These are phyloP conservation scores for Caradrina clavipalpis DNA, from an alignment of 2,888 invertebrate species.

Conservation along the genomic window DNA sequence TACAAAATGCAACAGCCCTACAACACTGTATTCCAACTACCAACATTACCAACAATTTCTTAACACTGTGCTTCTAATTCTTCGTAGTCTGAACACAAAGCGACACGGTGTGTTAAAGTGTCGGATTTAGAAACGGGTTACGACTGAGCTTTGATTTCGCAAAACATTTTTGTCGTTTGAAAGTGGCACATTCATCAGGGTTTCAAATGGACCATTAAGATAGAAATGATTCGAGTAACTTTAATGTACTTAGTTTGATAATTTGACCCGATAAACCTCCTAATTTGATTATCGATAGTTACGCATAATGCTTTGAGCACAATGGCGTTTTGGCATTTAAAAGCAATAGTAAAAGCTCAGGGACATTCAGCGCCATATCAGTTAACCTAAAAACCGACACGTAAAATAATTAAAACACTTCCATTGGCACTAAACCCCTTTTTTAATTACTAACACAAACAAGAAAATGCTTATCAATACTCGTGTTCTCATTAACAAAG, in stretches of 20 bases:
- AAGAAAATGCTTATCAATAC: constrained; percentile 57
- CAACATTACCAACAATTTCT: constrained; percentile 53
- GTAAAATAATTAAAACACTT: neutral
- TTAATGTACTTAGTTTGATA: constrained; percentile 40
- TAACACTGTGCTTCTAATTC: constrained; percentile 54
- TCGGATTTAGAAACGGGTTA: constrained; percentile 52
- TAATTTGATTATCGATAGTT: constrained; percentile 50
- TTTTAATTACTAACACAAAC: constrained; percentile 52
- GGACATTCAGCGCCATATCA: constrained; percentile 1
- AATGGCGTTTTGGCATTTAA: constrained; percentile 30
- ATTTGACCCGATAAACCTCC: constrained; percentile 45
- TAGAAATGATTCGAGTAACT: constrained; percentile 34
- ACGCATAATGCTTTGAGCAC: constrained; percentile 4
- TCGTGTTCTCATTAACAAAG: constrained; percentile 61
- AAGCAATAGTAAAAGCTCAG: neutral
- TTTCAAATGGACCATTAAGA: constrained; percentile 57
- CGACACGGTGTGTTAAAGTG: constrained; percentile 40
- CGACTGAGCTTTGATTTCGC: constrained; percentile 58
- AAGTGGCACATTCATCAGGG: constrained; percentile 54
- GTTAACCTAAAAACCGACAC: neutral
- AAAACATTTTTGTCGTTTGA: constrained; percentile 62
- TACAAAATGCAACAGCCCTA: constrained; percentile 76
- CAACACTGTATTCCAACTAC: constrained; percentile 61
- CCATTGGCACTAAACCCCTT: neutral
- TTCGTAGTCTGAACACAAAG: constrained; percentile 30